Evolutionary conservation across 2,113 vertebrate genomes (phyloP).

Genomic region (Cyprichromis sp.): DNA sequence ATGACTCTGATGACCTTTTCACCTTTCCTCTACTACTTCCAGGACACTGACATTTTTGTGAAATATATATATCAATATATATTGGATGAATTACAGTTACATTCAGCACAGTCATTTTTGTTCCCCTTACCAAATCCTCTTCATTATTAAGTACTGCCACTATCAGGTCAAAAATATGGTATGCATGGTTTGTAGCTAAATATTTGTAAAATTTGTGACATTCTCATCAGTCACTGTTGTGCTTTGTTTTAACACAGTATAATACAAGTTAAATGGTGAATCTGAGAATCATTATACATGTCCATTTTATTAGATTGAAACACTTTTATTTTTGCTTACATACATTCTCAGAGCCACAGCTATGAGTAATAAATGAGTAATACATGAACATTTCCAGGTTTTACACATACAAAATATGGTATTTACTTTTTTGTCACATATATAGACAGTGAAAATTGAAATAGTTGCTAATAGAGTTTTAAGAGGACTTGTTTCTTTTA

Average conservation of each 20-base stretch:
- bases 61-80: not conserved
- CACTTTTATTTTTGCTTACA: not conserved
- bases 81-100: not conserved
- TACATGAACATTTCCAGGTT: not conserved
- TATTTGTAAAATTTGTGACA: not conserved
- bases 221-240: not conserved
- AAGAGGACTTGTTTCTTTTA: not conserved
- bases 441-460: not conserved
- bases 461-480: not conserved
- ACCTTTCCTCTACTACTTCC: not conserved
- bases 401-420: not conserved
- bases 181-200: not conserved
- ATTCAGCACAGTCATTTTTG: not conserved
- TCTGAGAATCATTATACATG: not conserved
- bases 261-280: not conserved
- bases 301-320: not conserved
- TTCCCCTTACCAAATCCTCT: not conserved
- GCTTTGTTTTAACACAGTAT: not conserved
- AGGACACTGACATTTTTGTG: not conserved
- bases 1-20: not conserved
- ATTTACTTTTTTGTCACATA: not conserved
- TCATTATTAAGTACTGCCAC: not conserved
- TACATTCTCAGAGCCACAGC: not conserved
- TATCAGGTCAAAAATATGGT: not conserved
- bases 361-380: not conserved